Evolutionary conservation across 2,797 vertebrate genomes (phyloP).

Genomic region (Aphelocoma californica): DNA sequence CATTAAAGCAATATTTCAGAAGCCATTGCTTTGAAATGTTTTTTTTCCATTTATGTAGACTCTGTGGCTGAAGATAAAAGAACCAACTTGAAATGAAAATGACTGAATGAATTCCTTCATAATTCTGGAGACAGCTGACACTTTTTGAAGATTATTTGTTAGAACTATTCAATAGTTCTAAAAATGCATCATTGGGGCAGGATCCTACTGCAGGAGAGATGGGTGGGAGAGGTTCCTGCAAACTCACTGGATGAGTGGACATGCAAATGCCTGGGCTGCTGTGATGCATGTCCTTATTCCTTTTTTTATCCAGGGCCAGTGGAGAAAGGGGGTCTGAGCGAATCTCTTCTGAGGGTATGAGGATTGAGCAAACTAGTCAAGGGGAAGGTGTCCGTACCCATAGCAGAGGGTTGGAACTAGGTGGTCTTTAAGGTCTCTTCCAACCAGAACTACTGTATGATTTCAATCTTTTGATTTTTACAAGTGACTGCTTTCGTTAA

Average conservation of each 20-base stretch:
- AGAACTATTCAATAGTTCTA: not conserved
- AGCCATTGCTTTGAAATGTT: not conserved
- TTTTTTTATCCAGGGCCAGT: not conserved
- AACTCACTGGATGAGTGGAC: not conserved
- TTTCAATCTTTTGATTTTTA: not conserved
- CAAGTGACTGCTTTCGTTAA: not conserved
- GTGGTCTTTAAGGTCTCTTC: not conserved
- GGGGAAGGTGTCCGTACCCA: not conserved
- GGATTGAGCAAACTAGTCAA: not conserved
- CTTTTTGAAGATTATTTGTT: not conserved
- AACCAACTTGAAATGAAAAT: not conserved
- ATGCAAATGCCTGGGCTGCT: not conserved
- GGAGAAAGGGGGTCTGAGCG: not conserved
- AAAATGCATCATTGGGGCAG: fast-evolving
- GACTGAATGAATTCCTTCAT: not conserved
- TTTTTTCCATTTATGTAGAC: not conserved
- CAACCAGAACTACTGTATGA: not conserved
- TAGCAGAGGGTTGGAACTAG: not conserved
- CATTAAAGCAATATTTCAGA: not conserved
- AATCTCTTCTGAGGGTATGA: not conserved
- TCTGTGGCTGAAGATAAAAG: not conserved
- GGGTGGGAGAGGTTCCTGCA: not conserved
- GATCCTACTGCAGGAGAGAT: not conserved
- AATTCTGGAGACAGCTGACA: not conserved
- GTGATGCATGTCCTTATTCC: not conserved